Base-by-base conservation (phyloP, 2,113 vertebrate species). In the Actenoides hombroni region DNA sequence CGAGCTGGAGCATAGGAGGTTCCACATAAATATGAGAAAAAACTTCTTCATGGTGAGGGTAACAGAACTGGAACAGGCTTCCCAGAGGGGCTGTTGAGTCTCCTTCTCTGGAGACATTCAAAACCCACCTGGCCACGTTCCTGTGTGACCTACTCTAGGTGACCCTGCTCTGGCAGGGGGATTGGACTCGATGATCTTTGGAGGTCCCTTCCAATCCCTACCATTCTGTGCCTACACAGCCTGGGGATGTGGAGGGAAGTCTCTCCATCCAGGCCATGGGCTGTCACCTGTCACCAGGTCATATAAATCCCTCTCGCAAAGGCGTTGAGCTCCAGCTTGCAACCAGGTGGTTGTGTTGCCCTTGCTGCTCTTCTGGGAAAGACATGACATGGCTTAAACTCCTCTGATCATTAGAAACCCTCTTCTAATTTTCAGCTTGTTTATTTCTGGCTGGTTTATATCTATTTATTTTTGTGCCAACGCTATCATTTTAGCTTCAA, bases 391-490 rank as follows among this genome's bases (percentile, higher is more conserved):
- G 49, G 5, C 54, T 65, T 35, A 25, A 61, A 56, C 73, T 77
- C 68, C 71, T n/a, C n/a, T n/a, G 44, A 54, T 94, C 64, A 39
- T 82, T 75, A 64, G 88, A 84, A 93, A 5, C 51, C 24, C 60
- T 84, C 56, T 67, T 64, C 49, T 83, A 28, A 3, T 92, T 92
- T 35, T 71, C 92, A 91, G 77, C 74, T 40, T 95, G 86, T 92
- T 95, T 95, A 95, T 97, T 96, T 61, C 95, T 94, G 89, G 65
- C 40, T 87, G 65, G 19, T 73, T 87, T 96, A 9, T 73, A 2
- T 87, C 53, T 92, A 5, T 95, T 96, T 95, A 65, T 92, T 95
- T 92, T 87, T 57, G 57, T 94, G 87, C 91, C 90, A 92, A 23
- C 0, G 0, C 78, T 80, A 59, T 95, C 84, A 0, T 71, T 96